phyloP scores from a whole-genome alignment of 2,797 vertebrate genomes.

The Gallinago nigripennis region DNA sequence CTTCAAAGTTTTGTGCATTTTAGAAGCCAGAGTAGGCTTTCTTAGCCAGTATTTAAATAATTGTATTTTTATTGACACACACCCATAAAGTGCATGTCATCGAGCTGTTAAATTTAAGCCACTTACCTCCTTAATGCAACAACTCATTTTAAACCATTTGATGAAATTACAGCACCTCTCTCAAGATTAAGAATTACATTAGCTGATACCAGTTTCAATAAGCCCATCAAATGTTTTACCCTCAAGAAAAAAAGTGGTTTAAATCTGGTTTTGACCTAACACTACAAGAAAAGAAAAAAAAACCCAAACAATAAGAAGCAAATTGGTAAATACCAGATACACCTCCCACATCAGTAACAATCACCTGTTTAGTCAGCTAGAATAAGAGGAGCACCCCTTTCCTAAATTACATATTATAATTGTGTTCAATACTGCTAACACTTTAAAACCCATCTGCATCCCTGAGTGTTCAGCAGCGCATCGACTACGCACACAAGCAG shows the following conservation, averaged over 20 bases:
- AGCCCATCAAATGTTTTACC: accelerated
- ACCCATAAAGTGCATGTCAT: accelerated
- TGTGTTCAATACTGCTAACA: neutral
- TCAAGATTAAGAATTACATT: neutral
- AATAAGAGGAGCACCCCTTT: neutral
- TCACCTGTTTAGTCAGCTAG: neutral
- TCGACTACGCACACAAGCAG: neutral
- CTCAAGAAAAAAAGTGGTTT: neutral
- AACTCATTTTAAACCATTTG: neutral
- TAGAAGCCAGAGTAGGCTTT: neutral
- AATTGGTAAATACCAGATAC: neutral
- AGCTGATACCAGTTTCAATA: neutral
- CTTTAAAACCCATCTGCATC: neutral
- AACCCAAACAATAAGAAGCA: neutral
- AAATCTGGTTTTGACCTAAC: neutral
- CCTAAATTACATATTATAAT: neutral
- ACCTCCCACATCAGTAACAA: neutral
- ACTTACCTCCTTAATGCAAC: neutral
- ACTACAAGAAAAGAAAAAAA: neutral
- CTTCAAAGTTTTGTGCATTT: neutral
- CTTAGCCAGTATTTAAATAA: neutral
- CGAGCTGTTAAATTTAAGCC: neutral
- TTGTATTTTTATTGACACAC: neutral
- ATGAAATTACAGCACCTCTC: neutral
- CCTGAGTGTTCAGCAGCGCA: neutral